These are phyloP conservation scores for Erythrolamprus reginae DNA, from an alignment of 2,113 vertebrate species.

Conservation along the genomic window DNA sequence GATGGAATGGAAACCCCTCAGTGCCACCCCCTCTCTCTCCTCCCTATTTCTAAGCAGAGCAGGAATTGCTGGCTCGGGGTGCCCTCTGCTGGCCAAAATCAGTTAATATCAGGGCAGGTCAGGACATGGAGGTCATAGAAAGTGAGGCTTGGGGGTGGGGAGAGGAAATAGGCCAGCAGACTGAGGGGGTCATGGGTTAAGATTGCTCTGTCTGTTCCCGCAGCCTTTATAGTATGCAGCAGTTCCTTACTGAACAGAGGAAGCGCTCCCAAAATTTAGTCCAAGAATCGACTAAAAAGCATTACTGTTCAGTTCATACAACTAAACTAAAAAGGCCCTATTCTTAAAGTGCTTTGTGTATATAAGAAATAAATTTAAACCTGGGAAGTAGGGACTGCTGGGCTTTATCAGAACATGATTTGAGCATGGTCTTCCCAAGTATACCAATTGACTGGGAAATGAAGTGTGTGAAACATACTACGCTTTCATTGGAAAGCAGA, in stretches of 20 bases:
- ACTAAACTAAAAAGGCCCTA: background rate
- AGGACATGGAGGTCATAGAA: constrained; percentile 20
- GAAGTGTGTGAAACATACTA: background rate
- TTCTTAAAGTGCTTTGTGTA: background rate
- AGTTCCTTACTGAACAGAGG: background rate
- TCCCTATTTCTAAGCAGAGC: background rate
- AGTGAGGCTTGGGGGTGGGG: background rate
- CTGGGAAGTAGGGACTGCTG: background rate
- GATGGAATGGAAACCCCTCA: background rate
- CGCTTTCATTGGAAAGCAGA: background rate
- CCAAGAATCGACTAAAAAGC: background rate
- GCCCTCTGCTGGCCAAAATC: constrained; percentile 57
- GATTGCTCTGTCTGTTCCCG: background rate
- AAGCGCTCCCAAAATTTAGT: background rate
- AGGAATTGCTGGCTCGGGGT: constrained; percentile 6
- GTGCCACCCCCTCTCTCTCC: background rate
- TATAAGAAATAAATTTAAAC: background rate
- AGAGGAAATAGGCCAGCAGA: background rate
- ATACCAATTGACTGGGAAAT: background rate
- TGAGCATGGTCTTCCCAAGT: background rate
- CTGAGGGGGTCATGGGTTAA: background rate
- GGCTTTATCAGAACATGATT: background rate
- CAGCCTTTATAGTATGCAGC: background rate
- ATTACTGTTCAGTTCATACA: background rate
- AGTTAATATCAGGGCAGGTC: background rate